Evolutionary conservation across 53 echinoderm and acorn worm species (phyloP).

Genomic region (Actinopyga echinites): DNA sequence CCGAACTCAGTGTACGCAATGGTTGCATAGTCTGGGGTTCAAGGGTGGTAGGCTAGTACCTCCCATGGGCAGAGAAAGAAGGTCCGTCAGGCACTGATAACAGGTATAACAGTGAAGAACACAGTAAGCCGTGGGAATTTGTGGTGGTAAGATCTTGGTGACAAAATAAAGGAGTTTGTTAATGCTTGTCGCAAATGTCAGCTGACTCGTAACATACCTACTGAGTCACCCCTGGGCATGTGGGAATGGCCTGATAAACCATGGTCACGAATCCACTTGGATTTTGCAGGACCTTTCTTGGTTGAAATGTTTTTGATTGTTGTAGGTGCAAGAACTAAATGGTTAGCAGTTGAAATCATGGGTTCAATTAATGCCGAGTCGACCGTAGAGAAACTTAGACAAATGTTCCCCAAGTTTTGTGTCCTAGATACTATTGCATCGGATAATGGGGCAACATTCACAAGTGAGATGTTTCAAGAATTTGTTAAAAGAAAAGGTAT

Average conservation of each 20-base stretch:
- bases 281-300: conserved; percentile 60
- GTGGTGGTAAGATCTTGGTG: background rate
- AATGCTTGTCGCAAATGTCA: background rate
- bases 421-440: background rate
- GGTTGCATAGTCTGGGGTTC: background rate
- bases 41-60: background rate
- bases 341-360: too few species aligned
- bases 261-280: conserved; percentile 62
- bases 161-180: background rate
- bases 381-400: background rate
- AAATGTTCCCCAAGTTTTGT: background rate
- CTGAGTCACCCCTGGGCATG: conserved; percentile 48
- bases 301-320: conserved; percentile 56
- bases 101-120: conserved; percentile 4
- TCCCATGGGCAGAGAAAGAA: background rate
- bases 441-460: conserved; percentile 33
- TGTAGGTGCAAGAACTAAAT: conserved; percentile 40
- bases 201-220: background rate
- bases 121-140: background rate
- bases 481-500: conserved; percentile 13
- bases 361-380: background rate
- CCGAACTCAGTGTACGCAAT: too few species aligned
- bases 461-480: conserved; percentile 1
- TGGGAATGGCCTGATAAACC: conserved; percentile 58
- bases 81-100: background rate